Evolutionary conservation across 2,888 invertebrate genomes (phyloP), one percentile per base, ranked within the genome.

Genomic region (Elysia crispata): DNA sequence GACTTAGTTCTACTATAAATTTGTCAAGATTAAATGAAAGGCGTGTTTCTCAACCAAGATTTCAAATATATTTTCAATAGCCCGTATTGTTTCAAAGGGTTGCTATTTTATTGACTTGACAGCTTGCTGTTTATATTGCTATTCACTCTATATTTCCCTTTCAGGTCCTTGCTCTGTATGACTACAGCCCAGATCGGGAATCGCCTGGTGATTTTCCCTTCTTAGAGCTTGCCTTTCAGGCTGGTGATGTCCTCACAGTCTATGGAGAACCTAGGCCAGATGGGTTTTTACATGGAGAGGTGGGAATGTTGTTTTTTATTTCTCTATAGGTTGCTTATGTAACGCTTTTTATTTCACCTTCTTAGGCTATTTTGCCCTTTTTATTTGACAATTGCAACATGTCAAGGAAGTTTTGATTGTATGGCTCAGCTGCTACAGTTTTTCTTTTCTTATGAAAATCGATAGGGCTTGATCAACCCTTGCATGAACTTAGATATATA

Each of bases 121-220:
- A 64, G 64, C 1, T 23, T 76, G 15, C 41, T 18, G 11, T 6
- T 49, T 23, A 25, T 74, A 28, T 11, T 31, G 20, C 11, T 60
- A n/a, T 8, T 57, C 23, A 74, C 31, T n/a, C 8, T 41, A 6
- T 28, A 20, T 28, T 69, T 20, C 54, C 15, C 33, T 20, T 77
- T 73, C 86, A 91, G 91, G 90, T 89, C 83, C 84, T 90, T 84
- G 91, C 89, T 31, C 84, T 91, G 73, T 91, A 91, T 82, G 91
- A 91, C 83, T 91, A 91, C 83, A 86, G 87, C 80, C 91, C 91
- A 18, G 72, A 83, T 1, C 85, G 87, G 73, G 89, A 90, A 73
- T 89, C 90, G 0, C 89, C 89, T 1, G 86, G 87, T 30, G 87
- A 87, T 62, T 86, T 86, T 81, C 86, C 88, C 0, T 85, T 82